phyloP scores from a whole-genome alignment of 2,113 vertebrate species.

The Chaetura pelagica region DNA sequence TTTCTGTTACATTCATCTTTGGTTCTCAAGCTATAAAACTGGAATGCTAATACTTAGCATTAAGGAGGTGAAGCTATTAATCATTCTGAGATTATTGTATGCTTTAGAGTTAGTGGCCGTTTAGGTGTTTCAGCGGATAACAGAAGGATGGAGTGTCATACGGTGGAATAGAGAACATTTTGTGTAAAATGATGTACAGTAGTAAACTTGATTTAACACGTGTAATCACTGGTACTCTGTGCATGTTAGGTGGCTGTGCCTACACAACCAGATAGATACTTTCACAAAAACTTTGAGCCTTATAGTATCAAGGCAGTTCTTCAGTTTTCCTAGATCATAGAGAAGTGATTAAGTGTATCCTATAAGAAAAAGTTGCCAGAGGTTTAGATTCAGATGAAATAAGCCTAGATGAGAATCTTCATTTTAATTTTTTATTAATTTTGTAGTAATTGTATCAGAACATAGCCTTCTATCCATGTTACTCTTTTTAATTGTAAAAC shows the following conservation, averaged over 20 bases:
- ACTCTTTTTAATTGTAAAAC: background rate
- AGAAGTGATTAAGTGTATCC: background rate
- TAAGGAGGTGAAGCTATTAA: background rate
- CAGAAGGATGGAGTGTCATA: background rate
- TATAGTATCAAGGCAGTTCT: background rate
- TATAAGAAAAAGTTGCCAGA: background rate
- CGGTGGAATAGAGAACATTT: background rate
- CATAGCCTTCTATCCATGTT: background rate
- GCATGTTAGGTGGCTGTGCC: background rate
- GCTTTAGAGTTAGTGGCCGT: background rate
- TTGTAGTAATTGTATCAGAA: background rate
- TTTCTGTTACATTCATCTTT: background rate
- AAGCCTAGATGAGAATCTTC: background rate
- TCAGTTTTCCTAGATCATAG: background rate
- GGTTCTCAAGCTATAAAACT: background rate
- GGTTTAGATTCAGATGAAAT: background rate
- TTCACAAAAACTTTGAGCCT: background rate
- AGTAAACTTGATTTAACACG: background rate
- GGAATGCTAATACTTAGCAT: background rate
- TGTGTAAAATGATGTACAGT: fast-evolving
- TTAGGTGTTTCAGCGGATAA: background rate
- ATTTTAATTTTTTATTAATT: background rate
- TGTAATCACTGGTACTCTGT: background rate
- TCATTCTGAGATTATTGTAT: background rate
- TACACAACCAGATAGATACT: background rate